These are phyloP conservation scores for Drosophila tripunctata DNA, from an alignment of 2,888 invertebrate species.

Conservation along the genomic window DNA sequence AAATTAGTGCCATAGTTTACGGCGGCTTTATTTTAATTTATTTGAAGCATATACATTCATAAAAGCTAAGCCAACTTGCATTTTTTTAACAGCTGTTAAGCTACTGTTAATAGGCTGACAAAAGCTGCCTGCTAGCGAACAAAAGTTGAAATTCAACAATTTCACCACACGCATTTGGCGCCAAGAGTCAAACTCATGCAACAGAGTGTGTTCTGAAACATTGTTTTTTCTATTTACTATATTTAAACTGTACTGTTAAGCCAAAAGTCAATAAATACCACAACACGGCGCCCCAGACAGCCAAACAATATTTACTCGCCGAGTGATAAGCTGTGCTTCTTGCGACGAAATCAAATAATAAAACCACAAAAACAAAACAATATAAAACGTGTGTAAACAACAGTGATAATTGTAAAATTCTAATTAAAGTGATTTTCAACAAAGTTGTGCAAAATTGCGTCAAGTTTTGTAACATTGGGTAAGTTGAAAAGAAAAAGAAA, in stretches of 20 bases:
- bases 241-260: constrained; percentile 8
- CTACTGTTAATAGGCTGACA: background rate
- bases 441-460: background rate
- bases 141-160: background rate
- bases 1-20: too few relatives aligned
- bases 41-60: too few relatives aligned
- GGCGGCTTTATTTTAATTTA: background rate
- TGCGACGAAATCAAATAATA: constrained; percentile 10
- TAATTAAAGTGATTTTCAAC: constrained; percentile 11
- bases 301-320: constrained; percentile 52
- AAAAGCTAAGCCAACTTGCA: background rate
- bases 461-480: background rate
- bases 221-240: too few relatives aligned
- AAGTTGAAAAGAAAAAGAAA: constrained; percentile 11
- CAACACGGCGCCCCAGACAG: constrained; percentile 5
- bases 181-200: background rate
- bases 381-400: constrained; percentile 7
- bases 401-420: constrained; percentile 15
- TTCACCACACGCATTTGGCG: constrained; percentile 11
- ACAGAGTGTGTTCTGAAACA: too few relatives aligned
- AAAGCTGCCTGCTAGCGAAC: constrained; percentile 14
- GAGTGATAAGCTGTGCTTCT: constrained; percentile 46
- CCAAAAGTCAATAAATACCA: constrained; percentile 55
- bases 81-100: constrained; percentile 1
- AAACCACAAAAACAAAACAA: constrained; percentile 3